Base-by-base conservation (phyloP, 35 echinoderm and acorn worm genomes). In the Apostichopus parvimensis region DNA sequence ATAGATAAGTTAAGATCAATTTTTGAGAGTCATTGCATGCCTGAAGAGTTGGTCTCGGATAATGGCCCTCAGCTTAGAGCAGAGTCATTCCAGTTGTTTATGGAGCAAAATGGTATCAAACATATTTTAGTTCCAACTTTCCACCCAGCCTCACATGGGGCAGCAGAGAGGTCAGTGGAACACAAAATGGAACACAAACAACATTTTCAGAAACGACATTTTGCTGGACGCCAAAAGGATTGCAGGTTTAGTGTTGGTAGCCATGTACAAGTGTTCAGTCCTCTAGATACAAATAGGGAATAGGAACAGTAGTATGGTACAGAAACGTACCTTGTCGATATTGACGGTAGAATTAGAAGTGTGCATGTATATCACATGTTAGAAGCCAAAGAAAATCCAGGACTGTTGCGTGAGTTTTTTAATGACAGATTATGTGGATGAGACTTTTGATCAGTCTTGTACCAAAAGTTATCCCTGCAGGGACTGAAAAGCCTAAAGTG, bases 1-100 rank as follows among this genome's bases (percentile, higher is more conserved):
- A 54, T 71, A 25, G 23, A 83, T 77, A 9, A 92, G 9, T 83
- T 83, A 23, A 83, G 77, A 76, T 14, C 9, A 21, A 92, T 83
- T 59, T 71, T 92, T 92, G 25, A 58, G 1, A 53, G 5, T 17
- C 73, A 92, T 92, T 66, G 6, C 58, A 12, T 92, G n/a, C 78
- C 78, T 12, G 91, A 92, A 21, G 78, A 92, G n/a, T 18, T 83
- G 4, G 79, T 92, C 5, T 92, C 78, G 0, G 91, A 92, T 54
- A 93, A 93, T 58, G 92, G 92, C 57, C 80, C 92, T 56, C 92
- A 93, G 17, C 87, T 93, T 57, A 10, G 53, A 17, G 81, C 92
- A 56, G 82, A 22, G 17, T 0, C 57, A 92, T 54, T 93, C 53
- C 9, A 65, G 14, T 2, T 28, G 14, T 93, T 86, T 61, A 76